These are phyloP conservation scores for Linepithema humile DNA, from an alignment of 1,140 invertebrate genomes.

Conservation along the genomic window DNA sequence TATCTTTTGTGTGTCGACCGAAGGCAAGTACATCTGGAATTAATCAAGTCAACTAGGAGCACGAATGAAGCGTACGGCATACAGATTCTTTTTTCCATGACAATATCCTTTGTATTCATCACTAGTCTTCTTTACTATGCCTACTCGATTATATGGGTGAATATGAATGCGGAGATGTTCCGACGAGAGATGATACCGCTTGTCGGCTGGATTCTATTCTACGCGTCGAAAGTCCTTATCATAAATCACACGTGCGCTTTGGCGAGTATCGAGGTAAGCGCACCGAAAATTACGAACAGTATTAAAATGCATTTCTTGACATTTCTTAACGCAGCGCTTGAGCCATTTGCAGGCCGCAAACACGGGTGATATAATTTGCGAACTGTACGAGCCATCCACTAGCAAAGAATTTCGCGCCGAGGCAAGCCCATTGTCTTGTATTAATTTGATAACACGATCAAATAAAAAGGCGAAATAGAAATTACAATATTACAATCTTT, in stretches of 20 bases:
- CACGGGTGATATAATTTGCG: constrained; percentile 70
- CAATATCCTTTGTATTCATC: constrained; percentile 56
- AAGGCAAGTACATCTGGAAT: constrained; percentile 73
- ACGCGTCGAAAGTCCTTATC: constrained; percentile 35
- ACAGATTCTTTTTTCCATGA: constrained; percentile 68
- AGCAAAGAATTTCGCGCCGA: constrained; percentile 64
- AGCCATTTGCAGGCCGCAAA: constrained; percentile 45
- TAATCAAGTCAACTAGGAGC: constrained; percentile 59
- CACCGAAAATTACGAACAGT: background rate
- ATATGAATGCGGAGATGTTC: background rate
- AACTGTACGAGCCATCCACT: constrained; percentile 68
- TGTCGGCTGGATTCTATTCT: constrained; percentile 45
- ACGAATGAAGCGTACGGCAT: constrained; percentile 66
- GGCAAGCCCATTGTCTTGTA: constrained; percentile 17
- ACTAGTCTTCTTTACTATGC: constrained; percentile 63
- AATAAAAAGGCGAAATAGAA: background rate
- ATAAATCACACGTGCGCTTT: constrained; percentile 58
- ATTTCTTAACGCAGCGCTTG: background rate
- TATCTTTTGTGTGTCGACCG: background rate
- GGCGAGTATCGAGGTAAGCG: constrained; percentile 49
- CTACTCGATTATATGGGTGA: constrained; percentile 49
- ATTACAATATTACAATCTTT: background rate
- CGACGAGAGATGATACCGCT: background rate
- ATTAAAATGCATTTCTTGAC: background rate
- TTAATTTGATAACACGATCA: background rate